Base-by-base conservation (phyloP, 2,797 vertebrate genomes). In the Lindbergichthys nudifrons region DNA sequence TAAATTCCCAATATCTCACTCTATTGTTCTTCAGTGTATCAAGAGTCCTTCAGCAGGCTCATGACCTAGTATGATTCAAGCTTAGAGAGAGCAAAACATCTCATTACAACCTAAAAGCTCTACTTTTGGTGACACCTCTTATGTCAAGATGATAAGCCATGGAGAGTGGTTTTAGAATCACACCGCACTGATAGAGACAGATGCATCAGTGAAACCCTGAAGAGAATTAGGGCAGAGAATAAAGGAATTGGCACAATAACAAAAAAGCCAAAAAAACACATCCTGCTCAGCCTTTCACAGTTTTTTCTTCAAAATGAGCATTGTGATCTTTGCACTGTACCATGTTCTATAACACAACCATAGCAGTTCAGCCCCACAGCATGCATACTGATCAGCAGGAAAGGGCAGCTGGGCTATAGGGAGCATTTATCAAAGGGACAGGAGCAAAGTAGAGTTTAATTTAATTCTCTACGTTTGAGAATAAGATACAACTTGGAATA, bases 11-110 rank as follows among this genome's bases (percentile, higher is more conserved):
- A 89, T 89, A 91, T 87, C 87, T 87, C 64, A 78, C 81, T 91
- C 84, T 85, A 90, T 93, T 94, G 91, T 93, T 93, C 90, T 90
- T 86, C 63, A 69, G 85, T 84, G 87, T 83, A 88, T 88, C 71
- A 83, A 86, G 86, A 86, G 89, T 91, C 82, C 89, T 93, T 92
- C 84, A 87, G 83, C 79, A 71, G 86, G 79, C 87, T 91, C 74
- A 79, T 81, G 86, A 86, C 82, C 83, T 79, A 70, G 82, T 79
- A 30, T 23, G 26, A 78, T 82, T 90, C 70, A 68, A 77, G 82
- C 82, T 83, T 58, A 77, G 83, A 15, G 60, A 77, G 81, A 83
- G 74, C 67, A 81, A 78, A 86, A 90, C 89, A 92, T 89, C 89
- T 90, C 88, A 92, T 93, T 91, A 91, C 82, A 81, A 81, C 88